phyloP scores from a whole-genome alignment of 2,888 invertebrate genomes.

The Drosophila anomalata region DNA sequence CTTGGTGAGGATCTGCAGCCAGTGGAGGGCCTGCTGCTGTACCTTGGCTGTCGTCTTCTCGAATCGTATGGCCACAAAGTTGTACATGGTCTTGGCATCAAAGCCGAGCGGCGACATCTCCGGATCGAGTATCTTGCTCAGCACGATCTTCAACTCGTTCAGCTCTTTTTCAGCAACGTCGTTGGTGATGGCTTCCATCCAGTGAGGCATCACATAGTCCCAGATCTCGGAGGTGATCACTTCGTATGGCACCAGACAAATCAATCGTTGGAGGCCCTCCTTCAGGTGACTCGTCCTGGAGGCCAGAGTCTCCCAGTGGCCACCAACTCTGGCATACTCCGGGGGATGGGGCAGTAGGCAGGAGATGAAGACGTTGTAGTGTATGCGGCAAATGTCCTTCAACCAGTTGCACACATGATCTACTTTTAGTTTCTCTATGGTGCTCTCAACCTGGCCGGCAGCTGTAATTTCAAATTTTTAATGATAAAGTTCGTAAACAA shows the following conservation, averaged over 20 bases:
- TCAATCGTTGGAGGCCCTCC: slow-evolving; percentile 96
- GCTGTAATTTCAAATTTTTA: slow-evolving; percentile 45
- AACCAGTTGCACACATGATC: slow-evolving; percentile 98
- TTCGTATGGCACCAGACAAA: slow-evolving; percentile 98
- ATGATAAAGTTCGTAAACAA: too few relatives aligned
- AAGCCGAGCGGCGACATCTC: slow-evolving; percentile 98
- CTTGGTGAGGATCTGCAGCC: slow-evolving; percentile 94
- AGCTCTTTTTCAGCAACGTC: slow-evolving; percentile 96
- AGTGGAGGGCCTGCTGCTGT: slow-evolving; percentile 94
- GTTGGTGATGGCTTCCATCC: slow-evolving; percentile 98
- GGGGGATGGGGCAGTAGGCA: slow-evolving; percentile 98
- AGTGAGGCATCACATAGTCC: slow-evolving; percentile 99
- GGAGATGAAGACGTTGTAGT: slow-evolving; percentile 94
- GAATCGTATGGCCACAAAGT: slow-evolving; percentile 95
- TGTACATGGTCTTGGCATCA: slow-evolving; percentile 96
- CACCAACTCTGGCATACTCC: slow-evolving; percentile 97
- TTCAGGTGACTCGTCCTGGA: slow-evolving; percentile 95
- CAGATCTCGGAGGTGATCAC: slow-evolving; percentile 98
- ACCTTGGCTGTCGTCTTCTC: slow-evolving; percentile 91
- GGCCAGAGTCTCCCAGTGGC: slow-evolving; percentile 96
- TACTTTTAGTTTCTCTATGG: slow-evolving; percentile 95
- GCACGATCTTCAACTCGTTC: slow-evolving; percentile 91
- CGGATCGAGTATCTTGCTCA: slow-evolving; percentile 97
- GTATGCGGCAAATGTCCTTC: slow-evolving; percentile 90
- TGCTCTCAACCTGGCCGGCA: slow-evolving; percentile 91